Evolutionary conservation across 2,797 vertebrate species (phyloP).

Genomic region (Micromesistius poutassou): DNA sequence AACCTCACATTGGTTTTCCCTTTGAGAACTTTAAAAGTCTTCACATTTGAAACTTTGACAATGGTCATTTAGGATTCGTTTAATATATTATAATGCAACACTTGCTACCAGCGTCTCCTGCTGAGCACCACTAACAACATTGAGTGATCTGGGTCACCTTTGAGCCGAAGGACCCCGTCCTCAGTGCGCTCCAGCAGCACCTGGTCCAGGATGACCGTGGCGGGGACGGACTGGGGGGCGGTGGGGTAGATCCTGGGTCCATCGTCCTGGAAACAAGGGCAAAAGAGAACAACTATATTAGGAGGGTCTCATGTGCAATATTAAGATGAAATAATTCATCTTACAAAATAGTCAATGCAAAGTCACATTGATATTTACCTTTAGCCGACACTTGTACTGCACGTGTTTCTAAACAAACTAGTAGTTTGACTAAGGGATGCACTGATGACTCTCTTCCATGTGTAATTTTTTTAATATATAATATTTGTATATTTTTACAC

Average conservation of each 20-base stretch:
- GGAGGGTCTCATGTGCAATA: not conserved
- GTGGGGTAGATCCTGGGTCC: conserved; percentile 85
- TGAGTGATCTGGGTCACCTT: conserved; percentile 68
- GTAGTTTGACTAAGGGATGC: too few species aligned
- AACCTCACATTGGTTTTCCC: too few species aligned
- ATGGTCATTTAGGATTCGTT: not conserved
- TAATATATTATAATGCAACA: not conserved
- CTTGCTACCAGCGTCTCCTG: too few species aligned
- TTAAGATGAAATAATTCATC: too few species aligned
- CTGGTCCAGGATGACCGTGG: conserved; percentile 80
- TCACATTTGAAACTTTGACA: not conserved
- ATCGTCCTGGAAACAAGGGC: conserved; percentile 78
- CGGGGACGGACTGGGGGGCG: conserved; percentile 82
- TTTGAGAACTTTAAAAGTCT: too few species aligned
- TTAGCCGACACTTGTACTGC: too few species aligned
- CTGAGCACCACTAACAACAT: not conserved
- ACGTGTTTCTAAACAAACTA: too few species aligned
- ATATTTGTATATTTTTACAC: too few species aligned
- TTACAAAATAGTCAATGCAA: too few species aligned
- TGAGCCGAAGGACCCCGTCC: conserved; percentile 82
- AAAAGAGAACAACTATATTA: not conserved
- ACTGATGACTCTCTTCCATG: too few species aligned
- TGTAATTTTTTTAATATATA: too few species aligned
- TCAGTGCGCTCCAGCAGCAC: conserved; percentile 81
- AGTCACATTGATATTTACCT: too few species aligned